Evolutionary conservation across 1,140 invertebrate species (phyloP).

Genomic region (Ips typographus): DNA sequence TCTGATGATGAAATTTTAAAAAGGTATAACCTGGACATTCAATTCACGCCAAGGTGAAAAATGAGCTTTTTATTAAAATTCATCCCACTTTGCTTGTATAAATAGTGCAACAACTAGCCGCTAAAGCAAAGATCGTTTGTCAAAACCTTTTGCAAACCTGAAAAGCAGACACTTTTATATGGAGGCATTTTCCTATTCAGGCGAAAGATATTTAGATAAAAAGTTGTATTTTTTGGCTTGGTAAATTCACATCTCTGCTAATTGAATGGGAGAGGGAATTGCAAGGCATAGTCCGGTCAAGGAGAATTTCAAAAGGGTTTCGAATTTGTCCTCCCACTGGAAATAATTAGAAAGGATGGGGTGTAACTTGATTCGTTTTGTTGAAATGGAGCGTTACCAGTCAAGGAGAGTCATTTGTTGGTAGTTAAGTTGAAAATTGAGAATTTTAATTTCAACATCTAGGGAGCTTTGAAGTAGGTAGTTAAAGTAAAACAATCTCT

Average conservation of each 20-base stretch:
- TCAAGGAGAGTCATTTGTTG: too few relatives aligned
- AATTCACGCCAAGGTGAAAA: not conserved
- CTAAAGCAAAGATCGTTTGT: too few relatives aligned
- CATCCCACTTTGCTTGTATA: not conserved
- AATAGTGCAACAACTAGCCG: not conserved
- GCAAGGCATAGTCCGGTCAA: not conserved
- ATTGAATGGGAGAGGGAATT: not conserved
- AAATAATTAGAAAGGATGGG: slow-evolving; percentile 10
- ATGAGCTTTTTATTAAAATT: not conserved
- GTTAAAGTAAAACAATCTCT: too few relatives aligned
- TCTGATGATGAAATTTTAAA: not conserved
- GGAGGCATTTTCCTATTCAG: not conserved
- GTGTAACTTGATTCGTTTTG: slow-evolving; percentile 9
- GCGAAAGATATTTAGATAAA: not conserved
- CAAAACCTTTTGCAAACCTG: not conserved
- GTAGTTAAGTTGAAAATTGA: too few relatives aligned
- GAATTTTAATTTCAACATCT: too few relatives aligned
- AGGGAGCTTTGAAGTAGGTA: too few relatives aligned
- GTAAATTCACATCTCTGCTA: not conserved
- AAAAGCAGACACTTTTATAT: not conserved
- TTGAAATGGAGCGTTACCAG: not conserved
- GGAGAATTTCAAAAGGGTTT: slow-evolving; percentile 5
- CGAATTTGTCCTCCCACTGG: not conserved
- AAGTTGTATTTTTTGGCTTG: not conserved
- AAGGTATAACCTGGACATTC: not conserved